Conservation (phyloP, 2,113 vertebrate genomes). For the Lasiurus borealis region DNA sequence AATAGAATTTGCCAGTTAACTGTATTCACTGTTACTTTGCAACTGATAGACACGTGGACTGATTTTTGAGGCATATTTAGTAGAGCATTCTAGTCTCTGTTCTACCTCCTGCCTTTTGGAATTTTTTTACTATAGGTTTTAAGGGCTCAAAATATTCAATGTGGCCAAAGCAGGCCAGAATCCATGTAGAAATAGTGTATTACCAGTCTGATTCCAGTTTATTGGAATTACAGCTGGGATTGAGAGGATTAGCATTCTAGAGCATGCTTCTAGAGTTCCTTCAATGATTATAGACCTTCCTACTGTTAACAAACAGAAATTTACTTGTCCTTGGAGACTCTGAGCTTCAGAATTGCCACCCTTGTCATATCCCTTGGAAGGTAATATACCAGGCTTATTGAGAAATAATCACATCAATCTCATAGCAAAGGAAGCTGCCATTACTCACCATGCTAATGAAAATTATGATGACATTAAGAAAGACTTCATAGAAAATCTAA, state of each 20-base stretch:
- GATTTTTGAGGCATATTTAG: neutral
- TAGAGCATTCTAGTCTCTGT: neutral
- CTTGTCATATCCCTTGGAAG: conserved; percentile 27
- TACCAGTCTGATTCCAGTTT: neutral
- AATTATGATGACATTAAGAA: conserved; percentile 83
- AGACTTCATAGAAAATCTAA: conserved; percentile 82
- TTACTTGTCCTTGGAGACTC: neutral
- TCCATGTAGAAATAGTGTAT: neutral
- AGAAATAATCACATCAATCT: conserved; percentile 78
- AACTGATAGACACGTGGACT: neutral
- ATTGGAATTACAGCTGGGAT: neutral
- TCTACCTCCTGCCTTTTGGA: neutral
- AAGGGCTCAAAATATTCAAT: neutral
- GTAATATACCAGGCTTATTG: conserved; percentile 60
- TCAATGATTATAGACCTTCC: neutral
- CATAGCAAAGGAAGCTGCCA: conserved; percentile 78
- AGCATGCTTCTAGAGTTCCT: neutral
- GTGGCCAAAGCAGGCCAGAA: neutral
- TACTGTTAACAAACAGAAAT: neutral
- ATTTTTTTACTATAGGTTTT: neutral
- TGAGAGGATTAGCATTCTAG: neutral
- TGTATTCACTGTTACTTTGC: neutral
- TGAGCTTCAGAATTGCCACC: conserved; percentile 46
- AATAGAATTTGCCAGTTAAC: neutral
- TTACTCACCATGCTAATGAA: conserved; percentile 83